Base-by-base conservation (phyloP, 2,113 vertebrate genomes). In the Sitta europaea region DNA sequence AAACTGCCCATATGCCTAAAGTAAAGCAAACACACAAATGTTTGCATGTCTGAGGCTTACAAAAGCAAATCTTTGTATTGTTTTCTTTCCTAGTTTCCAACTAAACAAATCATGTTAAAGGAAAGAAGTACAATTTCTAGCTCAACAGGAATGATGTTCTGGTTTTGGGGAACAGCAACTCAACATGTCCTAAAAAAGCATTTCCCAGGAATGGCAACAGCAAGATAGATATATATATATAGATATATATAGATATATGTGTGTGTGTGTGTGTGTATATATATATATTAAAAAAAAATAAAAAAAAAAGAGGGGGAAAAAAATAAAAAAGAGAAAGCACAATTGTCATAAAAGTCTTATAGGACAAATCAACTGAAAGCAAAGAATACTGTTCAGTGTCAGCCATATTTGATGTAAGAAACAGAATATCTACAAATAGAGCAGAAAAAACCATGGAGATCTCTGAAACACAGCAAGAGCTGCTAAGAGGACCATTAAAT, bases 281-380 rank as follows among this genome's bases (percentile, higher is more conserved):
- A 31, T 33, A 15, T 50, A 50, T 27, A 27, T 24, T 43, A 43
- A 43, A 43, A 43, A 43, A 54, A 33, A 55, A 35, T 10, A 25
- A 40, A n/a, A 53, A 8, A 29, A 28, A 13, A 25, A 9, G 15
- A 4, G 6, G 4, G 4, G 6, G 9, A 3, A 5, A 2, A 33
- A 75, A 33, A 5, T 1, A 16, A 15, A 66, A 42, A 43, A 38
- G 8, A 42, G 18, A 74, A 70, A 50, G 16, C 5, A 48, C 28
- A 45, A 36, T 31, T 70, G 40, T 14, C 25, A n/a, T 36, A 8
- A 6, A 88, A 72, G 29, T 61, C 20, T 55, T 92, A 16, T 10
- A 86, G 14, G 20, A 9, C 31, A 63, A 68, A 68, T 55, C 47
- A 92, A 36, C 17, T 48, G 71, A 90, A 90, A 79, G 11, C 40